These are phyloP conservation scores for Scomber colias DNA, from an alignment of 2,113 vertebrate species.

Conservation along the genomic window DNA sequence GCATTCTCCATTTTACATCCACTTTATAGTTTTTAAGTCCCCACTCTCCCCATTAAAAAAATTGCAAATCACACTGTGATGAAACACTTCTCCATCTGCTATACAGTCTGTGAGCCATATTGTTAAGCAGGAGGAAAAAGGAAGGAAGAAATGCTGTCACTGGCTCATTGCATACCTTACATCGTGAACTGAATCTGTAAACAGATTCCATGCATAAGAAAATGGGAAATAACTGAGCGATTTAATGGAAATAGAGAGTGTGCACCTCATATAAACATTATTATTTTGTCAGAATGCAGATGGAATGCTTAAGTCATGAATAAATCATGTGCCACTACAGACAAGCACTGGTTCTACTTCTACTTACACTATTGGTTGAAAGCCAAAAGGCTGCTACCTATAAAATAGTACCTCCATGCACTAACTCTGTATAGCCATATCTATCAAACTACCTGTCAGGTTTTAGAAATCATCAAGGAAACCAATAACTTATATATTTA, in stretches of 20 bases:
- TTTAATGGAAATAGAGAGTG: background rate
- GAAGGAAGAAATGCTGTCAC: constrained; percentile 8
- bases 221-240: constrained; percentile 2
- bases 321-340: constrained; percentile 6
- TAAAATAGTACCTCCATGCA: too few species aligned
- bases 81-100: constrained; percentile 30
- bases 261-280: background rate
- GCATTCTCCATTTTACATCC: constrained; percentile 12
- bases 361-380: background rate
- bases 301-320: constrained; percentile 1
- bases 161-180: constrained; percentile 16
- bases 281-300: constrained; percentile 22
- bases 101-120: constrained; percentile 24
- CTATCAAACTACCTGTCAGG: background rate
- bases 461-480: background rate
- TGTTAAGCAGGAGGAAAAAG: constrained; percentile 25
- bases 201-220: constrained; percentile 10
- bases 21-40: constrained; percentile 15
- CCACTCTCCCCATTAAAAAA: constrained; percentile 6
- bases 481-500: background rate
- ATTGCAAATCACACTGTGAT: constrained; percentile 30
- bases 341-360: background rate
- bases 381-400: background rate
- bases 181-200: constrained; percentile 31
- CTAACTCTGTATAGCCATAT: background rate